Base-by-base conservation (phyloP, 2,113 vertebrate species). In the Morone saxatilis region DNA sequence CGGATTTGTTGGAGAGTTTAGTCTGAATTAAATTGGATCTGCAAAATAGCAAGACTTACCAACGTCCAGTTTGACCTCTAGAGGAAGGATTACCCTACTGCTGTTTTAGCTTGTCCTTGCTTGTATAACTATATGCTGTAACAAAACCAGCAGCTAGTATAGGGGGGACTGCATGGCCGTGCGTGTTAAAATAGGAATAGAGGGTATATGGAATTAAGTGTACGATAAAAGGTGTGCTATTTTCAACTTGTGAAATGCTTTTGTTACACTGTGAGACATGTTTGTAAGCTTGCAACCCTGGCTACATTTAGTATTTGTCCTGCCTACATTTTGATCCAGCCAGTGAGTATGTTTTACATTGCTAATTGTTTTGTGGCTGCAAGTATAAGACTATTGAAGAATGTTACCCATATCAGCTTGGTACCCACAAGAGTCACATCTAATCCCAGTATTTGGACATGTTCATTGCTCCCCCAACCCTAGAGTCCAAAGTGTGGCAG, bases 171-270 rank as follows among this genome's bases (percentile, higher is more conserved):
- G 19, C 31, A 10, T 16, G 7, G 0, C 14, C 0, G 0, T 40
- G n/a, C 71, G 45, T 79, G 63, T 54, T 61, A 40, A 20, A 13
- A 53, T 20, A 59, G 54, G 43, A 16, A 40, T 17, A 17, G 20
- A 41, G 14, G n/a, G 4, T 43, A 4, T 54, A 10, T 13, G 17
- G 4, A 70, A 50, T 60, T 43, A 11, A 7, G 13, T 38, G 45
- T 45, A 38, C 8, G 31, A 53, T 41, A 41, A 50, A 72, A 63
- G 2, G 16, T 43, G 9, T 25, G 36, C 56, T 75, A 41, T 69
- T 75, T 71, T 59, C n/a, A 71, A 13, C 25, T 62, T 71, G 31
- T 67, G 41, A 77, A 54, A 75, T 45, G 20, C 22, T 50, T 38
- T 43, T 47, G 38, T 38, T 38, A 53, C 7, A 38, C 47, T 57